phyloP scores from a whole-genome alignment of 2,113 vertebrate species.

The Micronisus gabar region DNA sequence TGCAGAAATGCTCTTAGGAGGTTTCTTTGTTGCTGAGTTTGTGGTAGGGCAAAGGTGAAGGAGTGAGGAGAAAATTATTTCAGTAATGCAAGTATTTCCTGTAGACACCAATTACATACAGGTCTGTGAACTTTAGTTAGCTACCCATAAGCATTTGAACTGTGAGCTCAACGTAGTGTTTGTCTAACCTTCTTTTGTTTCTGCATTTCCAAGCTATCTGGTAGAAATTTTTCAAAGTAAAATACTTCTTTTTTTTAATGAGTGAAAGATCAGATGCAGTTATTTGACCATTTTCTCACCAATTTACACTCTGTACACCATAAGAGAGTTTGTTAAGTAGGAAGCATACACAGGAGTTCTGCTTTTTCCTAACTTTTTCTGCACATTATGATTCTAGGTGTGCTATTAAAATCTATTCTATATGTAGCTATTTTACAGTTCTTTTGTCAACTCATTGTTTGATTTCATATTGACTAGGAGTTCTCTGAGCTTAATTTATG shows the following conservation, averaged over 20 bases:
- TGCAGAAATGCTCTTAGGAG: background rate
- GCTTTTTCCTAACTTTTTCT: background rate
- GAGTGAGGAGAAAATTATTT: conserved; percentile 2
- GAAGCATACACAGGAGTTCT: background rate
- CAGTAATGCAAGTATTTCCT: conserved; percentile 20
- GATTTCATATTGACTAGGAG: background rate
- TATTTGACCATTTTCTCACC: background rate
- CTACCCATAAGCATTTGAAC: conserved; percentile 21
- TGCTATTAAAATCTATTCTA: background rate
- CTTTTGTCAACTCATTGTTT: background rate
- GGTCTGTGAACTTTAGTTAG: conserved; percentile 59
- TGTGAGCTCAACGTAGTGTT: conserved; percentile 10
- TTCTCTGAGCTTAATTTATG: background rate
- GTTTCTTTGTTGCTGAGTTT: background rate
- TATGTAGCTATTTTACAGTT: background rate
- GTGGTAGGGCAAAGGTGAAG: conserved; percentile 12
- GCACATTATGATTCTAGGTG: background rate
- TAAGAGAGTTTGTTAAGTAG: background rate
- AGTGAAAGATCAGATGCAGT: background rate
- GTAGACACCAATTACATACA: conserved; percentile 51
- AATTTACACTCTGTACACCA: background rate
- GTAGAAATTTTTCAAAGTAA: background rate
- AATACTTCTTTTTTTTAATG: background rate
- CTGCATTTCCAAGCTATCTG: conserved; percentile 9
- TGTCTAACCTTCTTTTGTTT: conserved; percentile 18